phyloP scores from a whole-genome alignment of 1,140 invertebrate genomes.

The Ericerus pela region DNA sequence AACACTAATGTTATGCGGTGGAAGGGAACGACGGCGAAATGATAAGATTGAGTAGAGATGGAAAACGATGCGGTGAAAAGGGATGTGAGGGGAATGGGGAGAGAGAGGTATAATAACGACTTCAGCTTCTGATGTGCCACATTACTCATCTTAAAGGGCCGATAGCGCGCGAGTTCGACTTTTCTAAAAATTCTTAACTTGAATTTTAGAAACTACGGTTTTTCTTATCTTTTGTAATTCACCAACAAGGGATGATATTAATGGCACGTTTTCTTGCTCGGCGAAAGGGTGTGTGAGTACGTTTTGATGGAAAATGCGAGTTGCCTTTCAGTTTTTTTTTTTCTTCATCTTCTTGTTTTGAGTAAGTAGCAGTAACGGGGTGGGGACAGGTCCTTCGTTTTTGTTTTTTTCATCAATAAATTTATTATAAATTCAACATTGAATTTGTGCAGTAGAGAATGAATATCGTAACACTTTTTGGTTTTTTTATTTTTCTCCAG shows the following conservation, averaged over 20 bases:
- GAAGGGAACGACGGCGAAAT: no score
- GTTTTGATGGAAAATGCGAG: conserved; percentile 9
- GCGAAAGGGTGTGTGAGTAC: not conserved
- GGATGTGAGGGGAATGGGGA: not conserved
- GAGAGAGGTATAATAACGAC: conserved; percentile 8
- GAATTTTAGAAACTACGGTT: not conserved
- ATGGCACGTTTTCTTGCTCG: not conserved
- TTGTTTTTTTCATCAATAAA: no score
- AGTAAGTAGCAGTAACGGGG: no score
- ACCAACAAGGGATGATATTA: conserved; percentile 2
- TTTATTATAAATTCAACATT: no score
- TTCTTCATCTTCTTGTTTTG: no score
- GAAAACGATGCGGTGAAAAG: not conserved
- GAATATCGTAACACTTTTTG: no score
- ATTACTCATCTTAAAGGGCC: conserved; percentile 8
- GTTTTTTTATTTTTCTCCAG: no score
- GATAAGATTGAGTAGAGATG: no score
- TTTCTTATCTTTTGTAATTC: conserved; percentile 9
- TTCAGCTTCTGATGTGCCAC: conserved; percentile 9
- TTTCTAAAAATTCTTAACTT: conserved; percentile 10
- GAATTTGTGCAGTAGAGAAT: no score
- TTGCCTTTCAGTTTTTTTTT: no score
- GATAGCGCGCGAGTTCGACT: conserved; percentile 11
- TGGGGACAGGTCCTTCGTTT: no score
- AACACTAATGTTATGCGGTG: conserved; percentile 10